Percentiles rank a stretch among this genome's conserved stretches.
These are phyloP conservation scores for Callithrix jacchus DNA, from an alignment of 2,113 vertebrate genomes.

Conservation along the genomic window DNA sequence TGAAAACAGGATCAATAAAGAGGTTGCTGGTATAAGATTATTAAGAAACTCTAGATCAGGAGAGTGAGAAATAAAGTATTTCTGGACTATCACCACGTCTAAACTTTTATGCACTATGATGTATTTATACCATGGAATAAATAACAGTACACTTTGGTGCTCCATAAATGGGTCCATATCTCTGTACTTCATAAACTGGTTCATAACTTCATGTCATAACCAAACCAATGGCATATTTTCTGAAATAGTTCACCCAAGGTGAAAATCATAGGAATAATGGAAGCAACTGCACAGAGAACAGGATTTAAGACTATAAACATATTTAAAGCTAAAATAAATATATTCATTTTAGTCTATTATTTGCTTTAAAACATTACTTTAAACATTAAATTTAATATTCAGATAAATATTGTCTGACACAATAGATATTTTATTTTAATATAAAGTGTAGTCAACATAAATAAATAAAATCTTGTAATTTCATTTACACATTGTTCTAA, in stretches of 20 bases:
- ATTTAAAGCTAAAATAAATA: not conserved
- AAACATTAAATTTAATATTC: not conserved
- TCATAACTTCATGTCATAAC: not conserved
- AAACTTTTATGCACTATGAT: not conserved
- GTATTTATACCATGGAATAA: not conserved
- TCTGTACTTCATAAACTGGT: slow-evolving; percentile 23
- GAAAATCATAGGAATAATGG: slow-evolving; percentile 24
- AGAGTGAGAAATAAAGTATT: not conserved
- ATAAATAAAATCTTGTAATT: not conserved
- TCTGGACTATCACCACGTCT: not conserved
- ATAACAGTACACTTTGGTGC: not conserved
- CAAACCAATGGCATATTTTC: not conserved
- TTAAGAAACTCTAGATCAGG: not conserved
- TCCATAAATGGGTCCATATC: not conserved
- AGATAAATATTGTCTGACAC: not conserved
- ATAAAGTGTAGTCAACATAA: not conserved
- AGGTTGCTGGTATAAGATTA: not conserved
- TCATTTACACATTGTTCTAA: not conserved
- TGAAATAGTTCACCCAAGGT: not conserved
- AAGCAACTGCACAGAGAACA: not conserved
- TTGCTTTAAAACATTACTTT: not conserved
- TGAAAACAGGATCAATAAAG: not conserved
- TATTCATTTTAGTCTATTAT: not conserved
- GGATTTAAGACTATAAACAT: slow-evolving; percentile 11
- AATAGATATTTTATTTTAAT: not conserved